Base-by-base conservation (phyloP, 2,113 vertebrate genomes). In the Pan paniscus region DNA sequence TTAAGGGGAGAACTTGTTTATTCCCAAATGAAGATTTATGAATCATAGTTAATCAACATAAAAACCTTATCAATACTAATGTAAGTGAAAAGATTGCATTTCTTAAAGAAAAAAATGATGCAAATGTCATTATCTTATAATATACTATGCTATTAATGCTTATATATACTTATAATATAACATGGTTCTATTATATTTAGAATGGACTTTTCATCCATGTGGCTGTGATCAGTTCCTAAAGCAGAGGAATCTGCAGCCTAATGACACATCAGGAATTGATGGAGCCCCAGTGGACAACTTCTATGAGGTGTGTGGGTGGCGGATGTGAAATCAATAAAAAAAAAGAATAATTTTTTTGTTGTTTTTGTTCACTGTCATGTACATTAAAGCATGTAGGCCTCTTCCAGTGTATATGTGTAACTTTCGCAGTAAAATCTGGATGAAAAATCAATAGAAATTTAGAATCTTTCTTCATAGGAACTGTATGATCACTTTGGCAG, bases 101-200 rank as follows among this genome's bases (percentile, higher is more conserved):
- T 93, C 23, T 82, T 30, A 90, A 88, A 87, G 46, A 50, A 75
- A 90, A 86, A 94, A 92, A 85, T 27, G 23, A 92, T 93, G 78
- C 8, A 95, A 64, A 35, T 86, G 23, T 0, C 11, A 75, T 67
- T 87, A 93, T 82, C 30, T 81, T 94, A 57, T 10, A 68, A 52
- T 81, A 43, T n/a, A 35, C 90, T 87, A 78, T 78, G 20, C 40
- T 72, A 43, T 43, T 43, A 43, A 43, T 43, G 43, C 43, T 43
- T 43, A 43, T 43, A 43, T 43, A 43, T 6, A 6, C 43, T 43
- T 43, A 79, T 18, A 86, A 48, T 8, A 50, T 61, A 40, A 18
- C 23, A 75, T 43, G 46, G 14, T 67, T 3, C 27, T 89, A 6
- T 89, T 73, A 64, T 59, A 83, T 82, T 72, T 92, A 57, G 72